phyloP scores from a whole-genome alignment of 1,140 invertebrate species.

The Diuraphis noxia region DNA sequence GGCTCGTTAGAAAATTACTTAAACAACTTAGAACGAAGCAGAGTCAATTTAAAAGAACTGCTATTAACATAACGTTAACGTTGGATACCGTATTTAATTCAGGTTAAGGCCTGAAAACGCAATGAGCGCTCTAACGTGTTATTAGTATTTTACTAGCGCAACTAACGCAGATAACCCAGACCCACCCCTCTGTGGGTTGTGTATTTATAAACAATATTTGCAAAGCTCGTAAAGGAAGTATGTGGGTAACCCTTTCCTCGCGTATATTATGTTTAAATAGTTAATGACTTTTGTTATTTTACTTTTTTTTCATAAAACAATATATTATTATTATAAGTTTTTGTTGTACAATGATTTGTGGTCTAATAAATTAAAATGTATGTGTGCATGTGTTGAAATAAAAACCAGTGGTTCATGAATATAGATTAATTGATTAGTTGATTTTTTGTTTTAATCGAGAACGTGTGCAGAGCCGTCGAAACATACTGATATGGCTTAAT shows the following conservation, averaged over 20 bases:
- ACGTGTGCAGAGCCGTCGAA: too few relatives aligned
- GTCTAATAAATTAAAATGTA: neutral
- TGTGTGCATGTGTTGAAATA: too few relatives aligned
- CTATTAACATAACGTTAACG: constrained; percentile 36
- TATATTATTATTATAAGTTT: neutral
- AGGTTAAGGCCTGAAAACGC: constrained; percentile 13
- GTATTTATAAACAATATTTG: constrained; percentile 33
- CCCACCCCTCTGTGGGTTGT: neutral
- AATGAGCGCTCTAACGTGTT: constrained; percentile 1
- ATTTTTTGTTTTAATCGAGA: too few relatives aligned
- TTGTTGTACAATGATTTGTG: neutral
- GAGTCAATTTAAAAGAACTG: neutral
- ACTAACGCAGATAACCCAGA: constrained; percentile 2
- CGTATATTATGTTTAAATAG: neutral
- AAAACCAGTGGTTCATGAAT: too few relatives aligned
- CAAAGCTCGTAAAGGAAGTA: neutral
- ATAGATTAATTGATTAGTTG: too few relatives aligned
- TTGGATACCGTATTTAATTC: constrained; percentile 29
- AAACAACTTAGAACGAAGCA: neutral
- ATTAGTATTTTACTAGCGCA: constrained; percentile 36
- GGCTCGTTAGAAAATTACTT: constrained; percentile 14
- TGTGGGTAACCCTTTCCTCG: neutral
- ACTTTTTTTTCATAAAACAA: neutral
- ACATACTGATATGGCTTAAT: too few relatives aligned
- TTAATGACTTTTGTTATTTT: neutral